These are phyloP conservation scores for Helarctos malayanus DNA, from an alignment of 2,797 vertebrate genomes.

Conservation along the genomic window DNA sequence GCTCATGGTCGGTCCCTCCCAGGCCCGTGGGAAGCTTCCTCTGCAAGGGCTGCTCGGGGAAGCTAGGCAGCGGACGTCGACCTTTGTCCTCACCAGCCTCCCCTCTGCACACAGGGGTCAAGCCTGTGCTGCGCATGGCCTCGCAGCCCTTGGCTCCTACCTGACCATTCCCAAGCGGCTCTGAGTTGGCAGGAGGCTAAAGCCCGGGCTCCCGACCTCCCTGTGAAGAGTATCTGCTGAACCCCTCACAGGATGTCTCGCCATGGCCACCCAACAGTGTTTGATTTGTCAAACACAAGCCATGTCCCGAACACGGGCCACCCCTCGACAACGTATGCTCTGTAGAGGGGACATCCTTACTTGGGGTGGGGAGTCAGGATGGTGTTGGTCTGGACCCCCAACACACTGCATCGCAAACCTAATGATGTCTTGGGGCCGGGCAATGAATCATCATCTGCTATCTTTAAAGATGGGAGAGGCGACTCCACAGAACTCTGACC, in stretches of 20 bases:
- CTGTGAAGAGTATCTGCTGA: accelerated
- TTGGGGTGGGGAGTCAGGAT: neutral
- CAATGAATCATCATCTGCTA: neutral
- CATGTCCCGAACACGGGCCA: accelerated
- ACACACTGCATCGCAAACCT: neutral
- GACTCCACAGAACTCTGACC: accelerated
- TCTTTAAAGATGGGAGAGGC: neutral
- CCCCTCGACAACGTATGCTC: neutral
- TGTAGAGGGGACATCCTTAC: neutral
- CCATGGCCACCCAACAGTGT: no score
- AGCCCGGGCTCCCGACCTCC: neutral
- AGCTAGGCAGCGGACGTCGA: neutral
- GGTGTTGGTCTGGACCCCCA: neutral
- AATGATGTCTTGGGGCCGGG: neutral
- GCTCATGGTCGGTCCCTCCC: neutral
- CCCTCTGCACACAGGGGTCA: accelerated
- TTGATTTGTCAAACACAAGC: neutral
- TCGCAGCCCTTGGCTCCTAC: neutral
- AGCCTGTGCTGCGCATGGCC: accelerated
- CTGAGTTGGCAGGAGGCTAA: neutral
- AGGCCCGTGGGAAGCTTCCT: neutral
- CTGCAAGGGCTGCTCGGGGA: accelerated
- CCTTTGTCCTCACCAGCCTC: accelerated
- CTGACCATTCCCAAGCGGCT: neutral
- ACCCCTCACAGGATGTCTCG: no score